A percentile compares a stretch with the other conserved stretches of the same genome.
Evolutionary conservation across 2,797 vertebrate species (phyloP).

Genomic region (Tamandua tetradactyla): DNA sequence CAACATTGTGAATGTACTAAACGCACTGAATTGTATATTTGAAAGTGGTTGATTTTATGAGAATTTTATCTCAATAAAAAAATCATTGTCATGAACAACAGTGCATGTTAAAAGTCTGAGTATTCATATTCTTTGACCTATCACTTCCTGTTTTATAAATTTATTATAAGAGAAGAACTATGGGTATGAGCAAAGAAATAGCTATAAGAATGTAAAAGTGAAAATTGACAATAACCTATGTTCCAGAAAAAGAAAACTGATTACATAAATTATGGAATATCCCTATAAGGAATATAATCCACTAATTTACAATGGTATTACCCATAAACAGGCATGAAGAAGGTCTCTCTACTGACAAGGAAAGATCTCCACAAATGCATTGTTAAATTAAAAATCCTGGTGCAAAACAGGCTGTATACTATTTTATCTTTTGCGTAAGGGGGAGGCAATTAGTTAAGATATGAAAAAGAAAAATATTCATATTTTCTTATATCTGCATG

Average conservation of each 20-base stretch:
- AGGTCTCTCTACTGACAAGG: not conserved
- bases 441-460: too few species aligned
- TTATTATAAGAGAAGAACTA: not conserved
- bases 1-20: too few species aligned
- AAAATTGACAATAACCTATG: not conserved
- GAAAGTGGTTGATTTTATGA: too few species aligned
- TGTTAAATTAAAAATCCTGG: not conserved
- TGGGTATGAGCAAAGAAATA: not conserved
- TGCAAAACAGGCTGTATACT: not conserved
- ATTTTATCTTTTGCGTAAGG: not conserved
- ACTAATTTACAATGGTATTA: constrained; percentile 16
- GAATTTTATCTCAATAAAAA: not conserved
- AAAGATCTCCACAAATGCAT: not conserved
- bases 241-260: not conserved
- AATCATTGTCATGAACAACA: not conserved
- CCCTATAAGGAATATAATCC: not conserved
- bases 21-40: too few species aligned
- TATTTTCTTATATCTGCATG: not conserved
- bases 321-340: not conserved
- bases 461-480: not conserved
- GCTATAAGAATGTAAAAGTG: not conserved
- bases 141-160: not conserved
- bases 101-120: not conserved
- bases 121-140: not conserved
- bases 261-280: not conserved